A percentile compares a stretch with the other conserved stretches of the same genome.
These are phyloP conservation scores for Pristiophorus japonicus DNA, from an alignment of 2,113 vertebrate species.

Conservation along the genomic window DNA sequence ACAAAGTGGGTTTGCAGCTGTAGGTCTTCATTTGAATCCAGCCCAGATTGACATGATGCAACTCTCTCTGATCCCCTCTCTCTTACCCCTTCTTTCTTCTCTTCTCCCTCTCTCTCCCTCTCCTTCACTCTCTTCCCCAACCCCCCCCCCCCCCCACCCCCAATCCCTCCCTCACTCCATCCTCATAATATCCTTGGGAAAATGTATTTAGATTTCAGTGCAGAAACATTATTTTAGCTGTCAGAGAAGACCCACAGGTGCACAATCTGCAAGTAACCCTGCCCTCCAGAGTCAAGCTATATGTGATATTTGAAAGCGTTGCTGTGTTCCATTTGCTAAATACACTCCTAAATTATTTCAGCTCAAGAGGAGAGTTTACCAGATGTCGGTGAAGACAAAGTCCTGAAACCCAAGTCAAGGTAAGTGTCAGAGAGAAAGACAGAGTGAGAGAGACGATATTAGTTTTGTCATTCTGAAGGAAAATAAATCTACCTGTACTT, in stretches of 20 bases:
- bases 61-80: neutral
- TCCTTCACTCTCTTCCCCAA: neutral
- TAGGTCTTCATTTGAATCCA: neutral
- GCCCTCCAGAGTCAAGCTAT: neutral
- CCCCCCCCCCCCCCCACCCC: no score
- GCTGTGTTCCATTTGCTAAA: neutral
- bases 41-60: neutral
- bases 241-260: neutral
- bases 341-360: neutral
- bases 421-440: neutral
- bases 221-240: neutral
- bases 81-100: no score
- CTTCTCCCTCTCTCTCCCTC: neutral
- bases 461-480: neutral
- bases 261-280: neutral
- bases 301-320: neutral
- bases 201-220: neutral
- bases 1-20: neutral
- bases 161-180: no score
- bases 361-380: neutral
- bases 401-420: neutral
- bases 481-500: neutral
- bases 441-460: neutral
- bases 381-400: neutral
- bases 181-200: neutral